Conservation (phyloP, 2,797 vertebrate genomes). For the Podargus strigoides region DNA sequence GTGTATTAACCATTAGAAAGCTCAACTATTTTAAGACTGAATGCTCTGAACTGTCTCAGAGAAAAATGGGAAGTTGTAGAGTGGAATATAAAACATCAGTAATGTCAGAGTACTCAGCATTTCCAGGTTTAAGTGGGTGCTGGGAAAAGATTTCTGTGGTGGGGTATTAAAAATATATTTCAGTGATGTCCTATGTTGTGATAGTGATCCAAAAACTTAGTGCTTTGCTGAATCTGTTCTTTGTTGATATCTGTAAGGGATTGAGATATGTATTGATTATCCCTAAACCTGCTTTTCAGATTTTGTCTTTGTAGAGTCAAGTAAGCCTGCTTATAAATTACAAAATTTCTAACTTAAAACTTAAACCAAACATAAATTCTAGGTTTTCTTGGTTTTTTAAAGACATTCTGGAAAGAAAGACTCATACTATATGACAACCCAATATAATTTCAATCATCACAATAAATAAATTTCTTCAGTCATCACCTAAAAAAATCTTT, state of each 20-base stretch:
- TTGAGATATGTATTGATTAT: background rate
- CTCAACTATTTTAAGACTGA: background rate
- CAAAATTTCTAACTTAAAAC: conserved; percentile 23
- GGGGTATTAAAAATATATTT: background rate
- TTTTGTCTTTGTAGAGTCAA: background rate
- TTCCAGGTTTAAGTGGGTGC: background rate
- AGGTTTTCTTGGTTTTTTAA: background rate
- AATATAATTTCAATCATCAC: background rate
- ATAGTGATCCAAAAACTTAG: background rate
- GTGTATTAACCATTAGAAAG: background rate
- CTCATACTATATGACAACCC: background rate
- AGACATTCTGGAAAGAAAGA: background rate
- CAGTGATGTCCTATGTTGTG: accelerated
- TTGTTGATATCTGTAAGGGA: background rate
- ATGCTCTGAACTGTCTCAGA: background rate
- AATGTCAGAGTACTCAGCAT: background rate
- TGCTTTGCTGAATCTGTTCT: background rate
- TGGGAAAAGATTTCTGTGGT: background rate
- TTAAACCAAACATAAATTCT: conserved; percentile 21
- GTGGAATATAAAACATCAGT: background rate
- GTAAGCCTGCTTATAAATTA: background rate
- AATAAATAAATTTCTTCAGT: background rate
- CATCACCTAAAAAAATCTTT: background rate
- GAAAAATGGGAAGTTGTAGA: background rate
- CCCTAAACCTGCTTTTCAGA: background rate